Evolutionary conservation across 2,797 vertebrate genomes (phyloP), one percentile per base, ranked within the genome.

Genomic region (Brachymystax lenok): DNA sequence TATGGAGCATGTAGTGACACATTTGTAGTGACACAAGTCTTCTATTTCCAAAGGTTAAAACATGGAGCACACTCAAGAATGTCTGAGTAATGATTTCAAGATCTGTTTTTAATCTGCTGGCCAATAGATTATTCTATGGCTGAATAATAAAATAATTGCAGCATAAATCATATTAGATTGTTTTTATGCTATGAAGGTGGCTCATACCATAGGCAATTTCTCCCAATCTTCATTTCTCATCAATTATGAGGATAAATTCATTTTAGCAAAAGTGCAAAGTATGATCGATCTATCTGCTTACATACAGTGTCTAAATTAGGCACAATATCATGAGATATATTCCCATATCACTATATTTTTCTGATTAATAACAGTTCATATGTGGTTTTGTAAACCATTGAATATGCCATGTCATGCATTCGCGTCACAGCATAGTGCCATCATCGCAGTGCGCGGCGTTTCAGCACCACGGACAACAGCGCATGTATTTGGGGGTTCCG

Each of bases 401-500:
- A 21, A 61, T 61, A 21, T 61, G 56, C n/a, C 59, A 24, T 8
- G 12, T 17, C 50, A 5, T 16, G 73, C 69, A 77, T 84, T 90
- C n/a, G 63, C 24, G 24, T 10, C 24, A 64, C 10, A 59, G 5
- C 56, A 59, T 6, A 59, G 86, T 82, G 87, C 83, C 71, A 76
- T 46, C 40, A 12, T 2, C 40, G 10, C 12, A 69, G 73, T 77
- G 75, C 52, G 82, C 82, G 69, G 79, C 82, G 54, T 70, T 82
- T 83, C 74, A 63, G 81, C 59, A 68, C 61, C 59, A 68, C 46
- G 30, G 76, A 46, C 2, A 46, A 17, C 64, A 61, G 71, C 74
- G 75, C 69, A 79, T 75, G 80, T 79, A 5, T 86, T 86, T 85
- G 24, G 76, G 72, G 82, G 76, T 85, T 89, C 68, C 69, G 40